Evolutionary conservation across 2,797 vertebrate genomes (phyloP).

Genomic region (Intellagama lesueurii): DNA sequence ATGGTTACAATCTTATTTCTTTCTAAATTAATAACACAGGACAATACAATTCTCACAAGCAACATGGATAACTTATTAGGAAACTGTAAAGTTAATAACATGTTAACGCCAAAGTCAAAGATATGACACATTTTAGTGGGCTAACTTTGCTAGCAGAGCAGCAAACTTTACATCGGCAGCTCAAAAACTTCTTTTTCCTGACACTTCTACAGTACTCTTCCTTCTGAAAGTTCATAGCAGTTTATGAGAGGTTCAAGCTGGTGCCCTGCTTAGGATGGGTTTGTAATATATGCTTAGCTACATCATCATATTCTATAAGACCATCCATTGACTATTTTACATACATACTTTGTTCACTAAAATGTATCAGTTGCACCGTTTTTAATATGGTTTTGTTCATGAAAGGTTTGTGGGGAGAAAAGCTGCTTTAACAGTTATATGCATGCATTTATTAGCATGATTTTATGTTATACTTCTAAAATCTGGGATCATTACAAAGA

Average conservation of each 20-base stretch:
- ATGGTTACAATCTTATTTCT: neutral
- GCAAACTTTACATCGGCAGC: neutral
- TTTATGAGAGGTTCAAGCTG: neutral
- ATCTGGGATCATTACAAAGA: neutral
- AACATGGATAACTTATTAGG: neutral
- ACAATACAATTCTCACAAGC: too few relatives aligned
- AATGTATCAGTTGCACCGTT: neutral
- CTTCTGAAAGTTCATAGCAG: neutral
- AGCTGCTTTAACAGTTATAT: neutral
- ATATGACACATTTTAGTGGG: neutral
- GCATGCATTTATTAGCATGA: neutral
- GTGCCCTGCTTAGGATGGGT: neutral
- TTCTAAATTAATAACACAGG: neutral
- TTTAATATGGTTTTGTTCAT: neutral
- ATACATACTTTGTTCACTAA: neutral
- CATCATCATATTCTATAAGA: neutral
- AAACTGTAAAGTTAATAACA: neutral
- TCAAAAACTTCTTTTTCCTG: neutral
- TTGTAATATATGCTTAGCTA: neutral
- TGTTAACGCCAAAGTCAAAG: neutral
- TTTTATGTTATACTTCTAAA: neutral
- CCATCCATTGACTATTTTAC: neutral
- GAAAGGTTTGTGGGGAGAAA: neutral
- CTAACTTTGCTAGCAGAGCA: neutral
- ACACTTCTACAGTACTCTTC: neutral